Base-by-base conservation (phyloP, 2,797 vertebrate genomes). In the Phalloptychus januarius region DNA sequence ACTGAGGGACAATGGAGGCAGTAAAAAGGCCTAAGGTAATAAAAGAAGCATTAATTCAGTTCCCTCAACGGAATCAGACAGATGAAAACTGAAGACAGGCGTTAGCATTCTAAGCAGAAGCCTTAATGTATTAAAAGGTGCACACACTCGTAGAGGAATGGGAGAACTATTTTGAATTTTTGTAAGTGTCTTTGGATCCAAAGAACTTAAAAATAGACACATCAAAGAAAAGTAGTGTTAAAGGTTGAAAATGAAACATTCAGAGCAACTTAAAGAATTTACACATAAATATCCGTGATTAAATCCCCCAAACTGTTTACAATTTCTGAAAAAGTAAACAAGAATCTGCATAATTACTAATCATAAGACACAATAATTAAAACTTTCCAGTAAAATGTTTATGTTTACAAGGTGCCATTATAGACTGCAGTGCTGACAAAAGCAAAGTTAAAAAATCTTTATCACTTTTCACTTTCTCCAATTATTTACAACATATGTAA, bases 21-120 rank as follows among this genome's bases (percentile, higher is more conserved):
- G 46, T 31, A 72, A 72, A 72, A 72, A 50, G 48, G 48, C 33
- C 33, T 40, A 11, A 52, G 71, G 71, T 36, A n/a, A 38, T 72
- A 72, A 72, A 72, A 33, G 46, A 38, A 54, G 48, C 46, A 52
- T 69, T 69, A 69, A 69, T 69, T 69, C 65, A 69, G 65, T 25
- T 42, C 23, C 40, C 40, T 69, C 18, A n/a, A n/a, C 40, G 42
- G 40, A 69, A 69, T 69, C 65, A 42, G 65, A 69, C 38, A 69
- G 38, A 65, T 69, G 65, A 38, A 69, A 69, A 44, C 65, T 15
- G 40, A 69, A 69, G 65, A 44, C 65, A n/a, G 65, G 44, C 25
- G 2, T 69, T 69, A 69, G 65, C 40, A 44, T n/a, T 69, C 25
- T n/a, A 44, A 69, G 44, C 65, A 69, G 38, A 69, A 69, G 2